Evolutionary conservation across 2,113 vertebrate genomes (phyloP), one percentile per base, ranked within the genome.

Genomic region (Sinocyclocheilus anophthalmus): DNA sequence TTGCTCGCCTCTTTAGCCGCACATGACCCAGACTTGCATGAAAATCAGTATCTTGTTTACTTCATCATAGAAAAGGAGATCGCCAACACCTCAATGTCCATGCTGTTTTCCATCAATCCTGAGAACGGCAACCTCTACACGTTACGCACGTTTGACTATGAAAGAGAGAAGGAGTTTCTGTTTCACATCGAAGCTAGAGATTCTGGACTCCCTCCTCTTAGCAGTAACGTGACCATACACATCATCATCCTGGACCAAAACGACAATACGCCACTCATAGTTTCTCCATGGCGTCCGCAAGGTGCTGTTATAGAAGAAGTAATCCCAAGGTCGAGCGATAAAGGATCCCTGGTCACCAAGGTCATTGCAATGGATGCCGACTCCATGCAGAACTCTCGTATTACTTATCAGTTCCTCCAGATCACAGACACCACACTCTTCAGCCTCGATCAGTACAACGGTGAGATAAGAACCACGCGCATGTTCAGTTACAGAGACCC

Each of bases 91-190:
- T 84, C 93, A 45, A 90, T 89, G 94, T 88, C 95, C 37, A 86
- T 95, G 94, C 55, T 96, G 91, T 91, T 97, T 85, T 96, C 96
- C 24, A 95, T 97, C 90, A 97, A 97, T 80, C 96, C 96, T 0
- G 94, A 96, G 85, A 96, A 96, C 0, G 96, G 96, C 0, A 89
- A 96, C 70, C 92, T 97, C 0, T 96, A 96, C 55, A 95, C 95
- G 0, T 86, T 95, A 84, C 33, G 87, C 57, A 92, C 94, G 22
- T 95, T 96, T 33, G 95, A 96, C 86, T 95, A 92, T 16, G 95
- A 96, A 81, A 87, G 92, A 73, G 94, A 95, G 87, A 92, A 87
- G 83, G 94, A 95, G 0, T 96, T 94, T 84, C 91, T 95, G 14
- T 95, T 96, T 86, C 95, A 95, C 81, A 92, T 95, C 0, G 94